These are phyloP conservation scores for Dipodomys stephensi DNA, from an alignment of 2,113 vertebrate species.

Conservation along the genomic window DNA sequence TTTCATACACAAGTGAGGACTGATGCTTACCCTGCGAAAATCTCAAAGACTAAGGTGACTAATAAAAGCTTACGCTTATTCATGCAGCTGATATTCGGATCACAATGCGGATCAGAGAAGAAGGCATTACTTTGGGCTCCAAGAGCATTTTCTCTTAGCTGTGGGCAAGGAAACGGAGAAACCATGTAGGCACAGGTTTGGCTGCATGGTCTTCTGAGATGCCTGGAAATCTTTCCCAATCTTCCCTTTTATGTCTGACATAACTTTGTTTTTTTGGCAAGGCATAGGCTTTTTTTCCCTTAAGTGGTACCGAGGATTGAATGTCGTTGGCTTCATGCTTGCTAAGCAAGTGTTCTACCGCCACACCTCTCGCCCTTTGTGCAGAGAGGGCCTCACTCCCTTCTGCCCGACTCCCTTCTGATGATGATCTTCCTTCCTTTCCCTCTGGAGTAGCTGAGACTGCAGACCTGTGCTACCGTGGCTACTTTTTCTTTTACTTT, in stretches of 20 bases:
- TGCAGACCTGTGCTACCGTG: too few species aligned
- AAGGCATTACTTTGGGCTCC: constrained; percentile 34
- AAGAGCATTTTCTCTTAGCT: constrained; percentile 10
- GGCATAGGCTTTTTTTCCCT: too few species aligned
- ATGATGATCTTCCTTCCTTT: too few species aligned
- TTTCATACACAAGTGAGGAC: neutral
- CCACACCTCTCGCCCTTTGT: too few species aligned
- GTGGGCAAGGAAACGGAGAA: neutral
- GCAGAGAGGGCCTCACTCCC: too few species aligned
- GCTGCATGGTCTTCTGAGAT: neutral
- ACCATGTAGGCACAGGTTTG: neutral
- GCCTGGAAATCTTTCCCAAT: neutral
- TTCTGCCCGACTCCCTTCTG: too few species aligned
- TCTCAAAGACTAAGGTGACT: neutral
- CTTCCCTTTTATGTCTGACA: neutral
- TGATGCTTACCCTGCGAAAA: constrained; percentile 30
- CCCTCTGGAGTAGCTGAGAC: too few species aligned
- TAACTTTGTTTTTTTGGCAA: neutral
- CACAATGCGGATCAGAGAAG: constrained; percentile 23
- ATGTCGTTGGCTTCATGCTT: too few species aligned
- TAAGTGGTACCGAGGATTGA: too few species aligned
- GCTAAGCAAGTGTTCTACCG: too few species aligned
- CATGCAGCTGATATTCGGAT: constrained; percentile 27
- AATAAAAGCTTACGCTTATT: constrained; percentile 35
- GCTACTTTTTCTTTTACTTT: neutral